Conservation (phyloP, 2,113 vertebrate genomes). For the Pteropus alecto region DNA sequence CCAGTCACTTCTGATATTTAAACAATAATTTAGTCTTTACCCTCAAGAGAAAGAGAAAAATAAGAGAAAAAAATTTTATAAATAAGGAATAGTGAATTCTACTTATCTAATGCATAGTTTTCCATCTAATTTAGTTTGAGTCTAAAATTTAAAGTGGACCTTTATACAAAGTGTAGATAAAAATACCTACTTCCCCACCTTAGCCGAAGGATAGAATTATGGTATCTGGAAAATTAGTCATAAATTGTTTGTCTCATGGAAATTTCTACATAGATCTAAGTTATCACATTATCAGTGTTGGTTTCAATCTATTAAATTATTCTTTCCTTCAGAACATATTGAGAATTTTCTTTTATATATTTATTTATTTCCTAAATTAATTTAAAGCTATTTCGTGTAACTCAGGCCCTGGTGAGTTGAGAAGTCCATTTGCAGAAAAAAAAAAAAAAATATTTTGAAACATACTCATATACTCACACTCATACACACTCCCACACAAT, state of each 20-base stretch:
- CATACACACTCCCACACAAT: not conserved
- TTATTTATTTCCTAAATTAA: not conserved
- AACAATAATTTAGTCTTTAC: not conserved
- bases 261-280: not conserved
- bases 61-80: not conserved
- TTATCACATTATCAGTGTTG: not conserved
- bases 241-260: not conserved
- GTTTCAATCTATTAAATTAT: not conserved
- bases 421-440: not conserved
- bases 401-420: not conserved
- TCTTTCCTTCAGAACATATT: not conserved
- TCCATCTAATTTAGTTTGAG: not conserved
- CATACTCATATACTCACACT: not conserved
- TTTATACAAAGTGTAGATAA: not conserved
- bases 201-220: not conserved
- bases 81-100: not conserved
- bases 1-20: not conserved
- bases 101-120: not conserved
- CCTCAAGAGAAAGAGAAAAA: not conserved
- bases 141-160: slow-evolving; percentile 14
- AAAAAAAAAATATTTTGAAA: not conserved
- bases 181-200: not conserved
- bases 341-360: not conserved
- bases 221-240: not conserved
- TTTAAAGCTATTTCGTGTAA: not conserved